Percentiles rank a stretch among this genome's conserved stretches.
These are phyloP conservation scores for Anabacerthia variegaticeps DNA, from an alignment of 2,797 vertebrate genomes.

Conservation along the genomic window DNA sequence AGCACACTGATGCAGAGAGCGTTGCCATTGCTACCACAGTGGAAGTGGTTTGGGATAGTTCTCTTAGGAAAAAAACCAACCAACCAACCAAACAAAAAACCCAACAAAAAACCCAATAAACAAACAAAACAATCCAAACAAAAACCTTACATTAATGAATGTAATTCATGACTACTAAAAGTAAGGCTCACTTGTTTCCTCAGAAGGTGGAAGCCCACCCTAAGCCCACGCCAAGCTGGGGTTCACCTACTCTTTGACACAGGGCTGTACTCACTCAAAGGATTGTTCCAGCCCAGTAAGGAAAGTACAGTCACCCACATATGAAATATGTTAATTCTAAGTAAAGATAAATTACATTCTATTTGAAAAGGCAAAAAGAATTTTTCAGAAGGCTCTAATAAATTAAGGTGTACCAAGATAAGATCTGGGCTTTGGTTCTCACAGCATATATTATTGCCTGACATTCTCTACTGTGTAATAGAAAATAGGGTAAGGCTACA, in stretches of 20 bases:
- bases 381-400: not conserved
- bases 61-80: not conserved
- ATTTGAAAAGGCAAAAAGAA: not conserved
- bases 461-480: not conserved
- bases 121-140: not conserved
- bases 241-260: not conserved
- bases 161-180: not conserved
- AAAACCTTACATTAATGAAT: not conserved
- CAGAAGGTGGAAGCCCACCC: not conserved
- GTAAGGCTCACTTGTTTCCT: not conserved
- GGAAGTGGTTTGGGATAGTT: not conserved
- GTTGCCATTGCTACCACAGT: not conserved
- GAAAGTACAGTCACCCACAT: not conserved
- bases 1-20: not conserved
- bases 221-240: accelerated
- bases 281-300: not conserved
- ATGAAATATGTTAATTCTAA: not conserved
- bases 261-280: not conserved
- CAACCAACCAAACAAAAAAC: not conserved
- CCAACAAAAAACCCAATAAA: not conserved
- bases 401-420: not conserved
- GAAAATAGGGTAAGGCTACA: not conserved
- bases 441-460: not conserved
- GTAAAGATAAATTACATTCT: not conserved
- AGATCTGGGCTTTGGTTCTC: not conserved